Evolutionary conservation across 2,888 invertebrate genomes (phyloP), one percentile per base, ranked within the genome.

Genomic region (Pterostichus madidus): DNA sequence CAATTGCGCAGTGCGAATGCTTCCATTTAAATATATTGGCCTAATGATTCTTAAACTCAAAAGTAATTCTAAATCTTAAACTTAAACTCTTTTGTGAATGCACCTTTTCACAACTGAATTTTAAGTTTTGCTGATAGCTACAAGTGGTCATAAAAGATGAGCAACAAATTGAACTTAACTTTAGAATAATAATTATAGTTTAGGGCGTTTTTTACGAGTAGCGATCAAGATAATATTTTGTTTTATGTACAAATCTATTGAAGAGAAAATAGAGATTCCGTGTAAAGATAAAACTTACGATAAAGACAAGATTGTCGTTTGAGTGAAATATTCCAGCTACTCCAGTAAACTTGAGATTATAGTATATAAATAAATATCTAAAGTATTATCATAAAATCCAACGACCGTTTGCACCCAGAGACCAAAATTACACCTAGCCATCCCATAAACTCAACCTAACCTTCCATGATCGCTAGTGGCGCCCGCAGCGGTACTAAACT

Each of bases 221-320:
- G 68, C 68, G 68, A 71, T 71, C 68, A 71, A 71, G 68, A 71
- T 71, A 71, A 71, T 71, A 71, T 71, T 24, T 71, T 71, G 68
- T 71, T 71, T 71, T 71, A 71, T 71, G 39, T 71, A 13, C 7
- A 39, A 71, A 71, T 71, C 68, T 71, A 71, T 71, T 71, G 68
- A 71, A 44, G 68, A 71, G 68, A 71, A 71, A 71, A 71, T 71
- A 71, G 68, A 71, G 68, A 71, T 71, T 71, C 68, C 68, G 17
- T 71, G 68, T 71, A 71, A 71, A 71, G 68, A 71, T 46, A 71
- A 71, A 46, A 15, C 44, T 10, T 13, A 71, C 39, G 68, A 71
- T 71, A 71, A 71, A 71, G 68, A 71, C 68, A 71, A 71, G 44
- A 71, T 64, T 71, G 68, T 71, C 68, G 68, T 71, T 64, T 71